Conservation (phyloP, 2,888 invertebrate species). For the Nasonovia ribisnigri region DNA sequence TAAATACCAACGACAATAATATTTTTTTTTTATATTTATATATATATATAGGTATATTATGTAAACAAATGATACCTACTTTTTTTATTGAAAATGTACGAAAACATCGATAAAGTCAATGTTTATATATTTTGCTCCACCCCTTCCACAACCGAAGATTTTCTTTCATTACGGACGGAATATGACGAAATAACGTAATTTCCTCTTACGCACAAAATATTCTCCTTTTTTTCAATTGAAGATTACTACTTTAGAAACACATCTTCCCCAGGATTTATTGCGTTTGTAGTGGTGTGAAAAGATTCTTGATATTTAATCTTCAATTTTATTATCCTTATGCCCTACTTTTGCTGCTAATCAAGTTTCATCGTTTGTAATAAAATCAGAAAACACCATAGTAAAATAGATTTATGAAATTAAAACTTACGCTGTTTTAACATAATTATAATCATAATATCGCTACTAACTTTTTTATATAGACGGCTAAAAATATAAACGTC, state of each 20-base stretch:
- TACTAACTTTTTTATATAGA: background rate
- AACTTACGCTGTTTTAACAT: background rate
- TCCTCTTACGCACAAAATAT: background rate
- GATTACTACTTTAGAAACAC: background rate
- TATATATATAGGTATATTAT: background rate
- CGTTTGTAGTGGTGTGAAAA: background rate
- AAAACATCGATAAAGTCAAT: background rate
- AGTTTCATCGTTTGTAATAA: background rate
- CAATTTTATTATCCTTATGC: conserved; percentile 3
- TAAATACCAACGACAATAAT: background rate
- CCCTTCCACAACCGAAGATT: background rate
- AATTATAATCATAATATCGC: background rate
- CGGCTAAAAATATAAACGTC: background rate
- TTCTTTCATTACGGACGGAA: background rate
- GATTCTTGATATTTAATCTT: conserved; percentile 1
- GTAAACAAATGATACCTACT: background rate
- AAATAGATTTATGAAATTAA: background rate
- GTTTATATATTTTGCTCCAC: background rate
- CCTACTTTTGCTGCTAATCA: background rate
- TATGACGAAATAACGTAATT: background rate
- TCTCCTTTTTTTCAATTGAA: background rate
- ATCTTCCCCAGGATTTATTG: background rate
- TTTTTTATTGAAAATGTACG: background rate
- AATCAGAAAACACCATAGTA: background rate
- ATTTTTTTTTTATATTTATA: background rate